Evolutionary conservation across 2,797 vertebrate genomes (phyloP).

Genomic region (Sebastes miniatus): DNA sequence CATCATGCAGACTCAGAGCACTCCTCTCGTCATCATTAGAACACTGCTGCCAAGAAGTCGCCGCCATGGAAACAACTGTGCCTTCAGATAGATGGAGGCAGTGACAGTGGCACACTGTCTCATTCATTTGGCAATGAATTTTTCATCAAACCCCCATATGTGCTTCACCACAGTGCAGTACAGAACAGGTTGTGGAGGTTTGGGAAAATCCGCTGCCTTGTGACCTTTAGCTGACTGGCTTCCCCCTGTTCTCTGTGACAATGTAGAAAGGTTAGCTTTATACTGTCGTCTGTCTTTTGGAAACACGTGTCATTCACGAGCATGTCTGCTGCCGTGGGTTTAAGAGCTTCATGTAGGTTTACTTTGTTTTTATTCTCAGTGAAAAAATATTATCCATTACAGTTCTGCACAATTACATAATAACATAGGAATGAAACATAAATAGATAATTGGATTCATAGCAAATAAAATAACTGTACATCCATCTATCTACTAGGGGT

Average conservation of each 20-base stretch:
- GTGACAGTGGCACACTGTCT: constrained; percentile 47
- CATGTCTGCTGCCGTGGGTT: constrained; percentile 3
- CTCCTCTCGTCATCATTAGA: constrained; percentile 65
- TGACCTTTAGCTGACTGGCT: constrained; percentile 11
- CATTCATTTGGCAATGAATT: constrained; percentile 49
- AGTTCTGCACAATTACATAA: not conserved
- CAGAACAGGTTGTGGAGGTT: constrained; percentile 21
- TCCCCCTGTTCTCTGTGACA: constrained; percentile 30
- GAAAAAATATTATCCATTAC: not conserved
- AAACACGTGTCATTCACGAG: constrained; percentile 12
- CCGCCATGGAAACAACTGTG: constrained; percentile 67
- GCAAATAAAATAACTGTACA: not conserved
- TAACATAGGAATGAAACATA: not conserved
- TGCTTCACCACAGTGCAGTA: not conserved
- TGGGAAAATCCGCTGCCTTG: constrained; percentile 34
- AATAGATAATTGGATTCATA: not conserved
- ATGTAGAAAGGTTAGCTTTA: constrained; percentile 22
- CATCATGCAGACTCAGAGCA: constrained; percentile 50
- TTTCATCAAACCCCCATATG: constrained; percentile 41
- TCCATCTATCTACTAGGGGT: too few species aligned
- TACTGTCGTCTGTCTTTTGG: constrained; percentile 1
- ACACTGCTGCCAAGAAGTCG: constrained; percentile 64
- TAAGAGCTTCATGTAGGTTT: not conserved
- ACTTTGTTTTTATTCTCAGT: not conserved
- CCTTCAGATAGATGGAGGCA: constrained; percentile 50